phyloP scores from a whole-genome alignment of 1,140 invertebrate species.

The Acromyrmex echinatior region DNA sequence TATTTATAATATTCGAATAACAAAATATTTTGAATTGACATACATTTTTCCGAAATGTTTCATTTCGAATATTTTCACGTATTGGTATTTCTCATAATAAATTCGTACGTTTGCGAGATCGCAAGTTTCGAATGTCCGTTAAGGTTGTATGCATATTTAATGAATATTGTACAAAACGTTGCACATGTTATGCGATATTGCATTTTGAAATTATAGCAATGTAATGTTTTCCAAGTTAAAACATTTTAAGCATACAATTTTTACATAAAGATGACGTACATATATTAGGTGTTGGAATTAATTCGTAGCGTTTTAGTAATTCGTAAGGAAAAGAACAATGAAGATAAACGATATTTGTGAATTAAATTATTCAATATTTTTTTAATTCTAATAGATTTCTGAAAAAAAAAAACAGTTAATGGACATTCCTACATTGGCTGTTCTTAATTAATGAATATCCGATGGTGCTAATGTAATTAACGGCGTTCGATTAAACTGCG shows the following conservation, averaged over 20 bases:
- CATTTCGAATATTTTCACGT: background rate
- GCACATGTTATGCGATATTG: constrained; percentile 33
- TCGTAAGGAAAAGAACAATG: background rate
- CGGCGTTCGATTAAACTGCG: constrained; percentile 51
- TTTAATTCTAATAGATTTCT: constrained; percentile 25
- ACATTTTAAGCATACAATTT: constrained; percentile 1
- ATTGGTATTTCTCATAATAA: constrained; percentile 2
- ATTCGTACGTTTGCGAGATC: background rate
- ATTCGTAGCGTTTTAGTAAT: too few species aligned
- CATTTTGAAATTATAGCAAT: constrained; percentile 49
- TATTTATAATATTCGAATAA: background rate
- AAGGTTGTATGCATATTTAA: constrained; percentile 2
- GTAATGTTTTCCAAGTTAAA: constrained; percentile 29
- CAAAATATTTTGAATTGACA: constrained; percentile 8
- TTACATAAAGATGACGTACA: background rate
- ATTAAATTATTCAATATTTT: background rate
- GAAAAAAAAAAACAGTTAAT: constrained; percentile 60
- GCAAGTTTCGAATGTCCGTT: background rate
- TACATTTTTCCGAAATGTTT: background rate
- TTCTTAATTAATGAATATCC: constrained; percentile 75
- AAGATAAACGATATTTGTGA: constrained; percentile 19
- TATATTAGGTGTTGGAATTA: too few species aligned
- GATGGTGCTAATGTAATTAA: constrained; percentile 69
- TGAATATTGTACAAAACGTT: constrained; percentile 3
- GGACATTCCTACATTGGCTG: background rate